Evolutionary conservation across 1,140 invertebrate species (phyloP).

Genomic region (Drosophila subpulchrella): DNA sequence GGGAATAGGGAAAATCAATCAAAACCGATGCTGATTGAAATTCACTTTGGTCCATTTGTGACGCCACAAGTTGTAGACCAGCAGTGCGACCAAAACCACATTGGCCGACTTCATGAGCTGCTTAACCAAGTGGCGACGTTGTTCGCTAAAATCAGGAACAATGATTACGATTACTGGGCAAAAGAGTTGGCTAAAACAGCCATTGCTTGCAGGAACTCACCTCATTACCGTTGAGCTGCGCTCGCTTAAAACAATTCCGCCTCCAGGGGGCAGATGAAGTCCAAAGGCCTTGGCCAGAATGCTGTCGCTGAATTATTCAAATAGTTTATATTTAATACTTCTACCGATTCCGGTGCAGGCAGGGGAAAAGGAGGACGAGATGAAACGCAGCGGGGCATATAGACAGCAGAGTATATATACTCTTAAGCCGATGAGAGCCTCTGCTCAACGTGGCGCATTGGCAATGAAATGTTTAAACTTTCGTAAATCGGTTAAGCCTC

Average conservation of each 20-base stretch:
- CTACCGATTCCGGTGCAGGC: neutral
- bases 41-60: conserved; percentile 83
- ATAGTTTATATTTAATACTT: conserved; percentile 51
- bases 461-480: conserved; percentile 41
- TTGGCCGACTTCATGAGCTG: conserved; percentile 74
- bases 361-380: neutral
- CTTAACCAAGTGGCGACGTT: conserved; percentile 66
- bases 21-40: conserved; percentile 65
- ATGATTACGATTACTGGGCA: conserved; percentile 1
- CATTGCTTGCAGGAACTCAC: conserved; percentile 14
- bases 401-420: conserved; percentile 20
- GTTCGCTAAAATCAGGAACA: conserved; percentile 34
- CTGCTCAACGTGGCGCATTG: conserved; percentile 46
- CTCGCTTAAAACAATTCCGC: conserved; percentile 37
- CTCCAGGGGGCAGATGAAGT: conserved; percentile 38
- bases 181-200: conserved; percentile 13
- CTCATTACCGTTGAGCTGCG: conserved; percentile 30
- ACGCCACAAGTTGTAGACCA: conserved; percentile 80
- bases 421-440: conserved; percentile 17
- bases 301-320: conserved; percentile 53
- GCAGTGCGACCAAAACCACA: conserved; percentile 69
- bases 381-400: conserved; percentile 43
- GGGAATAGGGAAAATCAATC: conserved; percentile 36
- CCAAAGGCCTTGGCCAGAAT: conserved; percentile 14
- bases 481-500: conserved; percentile 29